Conservation (phyloP, 2,888 invertebrate species). For the Caenorhabditis uteleia region DNA sequence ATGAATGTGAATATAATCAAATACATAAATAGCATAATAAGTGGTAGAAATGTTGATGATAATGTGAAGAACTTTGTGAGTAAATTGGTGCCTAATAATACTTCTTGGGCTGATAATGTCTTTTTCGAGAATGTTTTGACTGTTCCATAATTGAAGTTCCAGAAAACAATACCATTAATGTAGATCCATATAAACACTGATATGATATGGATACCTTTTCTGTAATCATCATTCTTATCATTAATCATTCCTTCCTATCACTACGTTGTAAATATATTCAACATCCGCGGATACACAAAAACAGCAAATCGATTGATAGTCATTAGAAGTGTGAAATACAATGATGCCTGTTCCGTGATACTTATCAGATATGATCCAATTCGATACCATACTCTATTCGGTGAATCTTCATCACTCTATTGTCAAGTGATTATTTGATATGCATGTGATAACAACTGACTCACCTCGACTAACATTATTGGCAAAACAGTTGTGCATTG, state of each 20-base stretch:
- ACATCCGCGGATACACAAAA: slow-evolving; percentile 36
- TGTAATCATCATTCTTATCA: slow-evolving; percentile 3
- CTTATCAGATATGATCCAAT: slow-evolving; percentile 36
- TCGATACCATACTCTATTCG: slow-evolving; percentile 29
- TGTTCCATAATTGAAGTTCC: slow-evolving; percentile 44
- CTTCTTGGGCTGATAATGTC: slow-evolving; percentile 21
- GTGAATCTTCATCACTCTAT: slow-evolving; percentile 26
- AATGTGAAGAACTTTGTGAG: slow-evolving; percentile 47
- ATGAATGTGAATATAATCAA: slow-evolving; percentile 32
- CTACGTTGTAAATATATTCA: slow-evolving; percentile 27
- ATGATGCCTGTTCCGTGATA: slow-evolving; percentile 39
- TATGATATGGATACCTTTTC: slow-evolving; percentile 31
- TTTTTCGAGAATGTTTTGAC: slow-evolving; percentile 26
- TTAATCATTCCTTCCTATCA: not conserved
- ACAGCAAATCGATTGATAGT: slow-evolving; percentile 49
- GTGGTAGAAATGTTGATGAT: slow-evolving; percentile 32
- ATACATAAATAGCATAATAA: slow-evolving; percentile 45
- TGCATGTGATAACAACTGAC: not conserved
- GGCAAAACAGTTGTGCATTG: slow-evolving; percentile 38
- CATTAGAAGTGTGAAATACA: slow-evolving; percentile 49
- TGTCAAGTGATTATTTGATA: not conserved
- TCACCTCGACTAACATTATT: slow-evolving; percentile 41
- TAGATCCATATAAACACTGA: slow-evolving; percentile 38
- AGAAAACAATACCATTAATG: slow-evolving; percentile 42
- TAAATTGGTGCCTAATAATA: slow-evolving; percentile 34